A percentile compares a stretch with the other conserved stretches of the same genome.
These are phyloP conservation scores for Melanotaenia boesemani DNA, from an alignment of 2,797 vertebrate genomes.

Conservation along the genomic window DNA sequence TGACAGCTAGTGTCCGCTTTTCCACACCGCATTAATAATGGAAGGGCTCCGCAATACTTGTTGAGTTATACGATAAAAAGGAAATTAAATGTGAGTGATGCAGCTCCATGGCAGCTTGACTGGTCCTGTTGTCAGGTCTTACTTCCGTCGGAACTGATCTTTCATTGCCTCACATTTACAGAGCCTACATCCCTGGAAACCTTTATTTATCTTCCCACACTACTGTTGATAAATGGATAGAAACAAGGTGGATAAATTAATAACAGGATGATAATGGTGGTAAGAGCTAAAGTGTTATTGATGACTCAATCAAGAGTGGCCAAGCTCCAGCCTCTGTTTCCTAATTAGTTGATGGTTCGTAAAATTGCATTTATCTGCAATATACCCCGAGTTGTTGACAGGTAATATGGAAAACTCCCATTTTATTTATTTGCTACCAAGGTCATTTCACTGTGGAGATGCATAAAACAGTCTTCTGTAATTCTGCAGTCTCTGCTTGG, in stretches of 20 bases:
- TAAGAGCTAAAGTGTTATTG: constrained; percentile 72
- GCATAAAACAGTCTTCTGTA: constrained; percentile 28
- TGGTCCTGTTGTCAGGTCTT: constrained; percentile 32
- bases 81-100: constrained; percentile 46
- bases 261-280: constrained; percentile 69
- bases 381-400: constrained; percentile 42
- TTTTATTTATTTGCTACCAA: constrained; percentile 48
- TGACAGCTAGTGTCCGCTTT: constrained; percentile 52
- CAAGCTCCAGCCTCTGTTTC: constrained; percentile 54
- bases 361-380: constrained; percentile 58
- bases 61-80: constrained; percentile 51
- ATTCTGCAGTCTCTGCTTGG: constrained; percentile 23
- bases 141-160: constrained; percentile 51
- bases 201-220: constrained; percentile 66
- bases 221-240: constrained; percentile 67
- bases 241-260: constrained; percentile 71
- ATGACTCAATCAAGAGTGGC: constrained; percentile 74
- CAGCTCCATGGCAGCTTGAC: constrained; percentile 27
- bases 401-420: constrained; percentile 43
- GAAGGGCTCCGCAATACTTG: constrained; percentile 2
- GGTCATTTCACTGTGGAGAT: constrained; percentile 37
- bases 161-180: constrained; percentile 50
- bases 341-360: constrained; percentile 68
- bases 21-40: constrained; percentile 39
- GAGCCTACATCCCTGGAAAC: constrained; percentile 46